phyloP scores from a whole-genome alignment of 2,113 vertebrate genomes.

The Fukomys damarensis region DNA sequence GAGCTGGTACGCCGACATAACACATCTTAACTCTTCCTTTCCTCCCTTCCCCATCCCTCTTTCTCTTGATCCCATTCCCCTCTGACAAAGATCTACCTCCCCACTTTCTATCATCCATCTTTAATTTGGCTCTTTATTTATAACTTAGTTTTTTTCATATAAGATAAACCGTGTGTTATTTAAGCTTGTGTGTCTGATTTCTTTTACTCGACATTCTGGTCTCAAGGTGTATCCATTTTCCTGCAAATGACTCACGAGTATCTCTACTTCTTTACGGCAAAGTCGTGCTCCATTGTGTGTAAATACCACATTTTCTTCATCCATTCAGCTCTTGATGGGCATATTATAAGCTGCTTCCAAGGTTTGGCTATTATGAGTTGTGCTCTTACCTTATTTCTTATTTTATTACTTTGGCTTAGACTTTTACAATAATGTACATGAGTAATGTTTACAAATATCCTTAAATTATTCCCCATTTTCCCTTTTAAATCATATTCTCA shows the following conservation, averaged over 20 bases:
- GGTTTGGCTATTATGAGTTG: neutral
- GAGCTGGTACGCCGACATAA: too few species aligned
- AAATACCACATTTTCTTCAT: neutral
- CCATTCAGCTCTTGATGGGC: neutral
- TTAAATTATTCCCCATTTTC: slow-evolving; percentile 33
- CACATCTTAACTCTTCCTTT: too few species aligned
- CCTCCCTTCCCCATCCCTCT: neutral
- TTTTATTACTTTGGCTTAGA: slow-evolving; percentile 3
- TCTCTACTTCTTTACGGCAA: neutral
- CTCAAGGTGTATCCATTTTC: neutral
- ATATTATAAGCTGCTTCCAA: neutral
- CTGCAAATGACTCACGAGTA: neutral
- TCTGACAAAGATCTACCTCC: neutral
- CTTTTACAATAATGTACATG: neutral
- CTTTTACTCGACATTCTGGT: neutral
- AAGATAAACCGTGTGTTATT: neutral
- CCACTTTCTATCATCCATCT: neutral
- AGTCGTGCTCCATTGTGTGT: neutral
- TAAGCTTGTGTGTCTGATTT: neutral
- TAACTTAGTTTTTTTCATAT: neutral
- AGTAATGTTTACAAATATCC: neutral
- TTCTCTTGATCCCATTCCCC: neutral
- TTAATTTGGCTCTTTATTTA: neutral
- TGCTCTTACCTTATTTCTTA: slow-evolving; percentile 30
- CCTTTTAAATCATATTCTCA: slow-evolving; percentile 17